Evolutionary conservation across 2,888 invertebrate genomes (phyloP).

Genomic region (Diploptera punctata): DNA sequence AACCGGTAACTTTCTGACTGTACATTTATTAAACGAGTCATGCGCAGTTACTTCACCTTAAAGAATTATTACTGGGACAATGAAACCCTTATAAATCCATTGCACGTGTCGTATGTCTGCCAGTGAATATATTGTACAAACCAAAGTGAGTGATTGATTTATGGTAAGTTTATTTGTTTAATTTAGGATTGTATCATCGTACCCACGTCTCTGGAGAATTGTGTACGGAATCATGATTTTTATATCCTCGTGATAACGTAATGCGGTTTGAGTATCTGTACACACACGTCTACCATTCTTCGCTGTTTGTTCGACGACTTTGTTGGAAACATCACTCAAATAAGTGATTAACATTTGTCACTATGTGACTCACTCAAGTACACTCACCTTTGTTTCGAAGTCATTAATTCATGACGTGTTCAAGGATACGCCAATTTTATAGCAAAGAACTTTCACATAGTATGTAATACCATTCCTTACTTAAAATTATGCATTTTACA

Average conservation of each 20-base stretch:
- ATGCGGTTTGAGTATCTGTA: not conserved
- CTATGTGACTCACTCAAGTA: no score
- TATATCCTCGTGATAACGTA: not conserved
- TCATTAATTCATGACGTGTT: no score
- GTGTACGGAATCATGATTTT: not conserved
- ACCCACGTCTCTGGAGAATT: not conserved
- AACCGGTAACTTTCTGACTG: no score
- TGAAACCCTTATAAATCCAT: constrained; percentile 4
- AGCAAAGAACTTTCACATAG: no score
- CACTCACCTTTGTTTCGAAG: no score
- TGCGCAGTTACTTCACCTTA: not conserved
- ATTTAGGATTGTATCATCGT: not conserved
- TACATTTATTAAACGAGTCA: not conserved
- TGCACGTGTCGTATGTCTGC: not conserved
- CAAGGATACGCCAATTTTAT: no score
- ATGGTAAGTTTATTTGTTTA: not conserved
- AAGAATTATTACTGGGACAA: not conserved
- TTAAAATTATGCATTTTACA: no score
- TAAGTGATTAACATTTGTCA: not conserved
- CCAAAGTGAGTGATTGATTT: not conserved
- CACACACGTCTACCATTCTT: not conserved
- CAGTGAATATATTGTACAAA: not conserved
- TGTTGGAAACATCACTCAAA: not conserved
- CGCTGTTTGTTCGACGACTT: not conserved
- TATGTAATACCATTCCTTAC: no score